These are phyloP conservation scores for Exocentrus adspersus DNA, from an alignment of 2,888 invertebrate genomes.

Conservation along the genomic window DNA sequence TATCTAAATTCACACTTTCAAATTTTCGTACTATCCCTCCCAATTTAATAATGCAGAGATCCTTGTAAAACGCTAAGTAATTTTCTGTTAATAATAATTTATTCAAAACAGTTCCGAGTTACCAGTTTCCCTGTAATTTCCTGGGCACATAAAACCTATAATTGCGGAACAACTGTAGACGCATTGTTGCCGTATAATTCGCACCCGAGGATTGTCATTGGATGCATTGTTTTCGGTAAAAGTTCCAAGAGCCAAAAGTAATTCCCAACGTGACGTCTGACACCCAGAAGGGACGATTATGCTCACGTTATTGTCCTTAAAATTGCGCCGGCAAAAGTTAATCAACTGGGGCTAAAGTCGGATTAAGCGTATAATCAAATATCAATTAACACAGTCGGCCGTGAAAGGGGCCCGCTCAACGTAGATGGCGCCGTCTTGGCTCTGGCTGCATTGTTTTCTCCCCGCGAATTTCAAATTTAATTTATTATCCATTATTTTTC, in stretches of 20 bases:
- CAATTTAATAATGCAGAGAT: conserved; percentile 1
- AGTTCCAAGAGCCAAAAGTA: conserved; percentile 4
- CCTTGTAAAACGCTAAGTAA: not conserved
- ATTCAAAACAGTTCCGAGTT: not conserved
- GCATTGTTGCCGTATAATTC: not conserved
- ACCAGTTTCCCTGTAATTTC: not conserved
- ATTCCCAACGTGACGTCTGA: conserved; percentile 32
- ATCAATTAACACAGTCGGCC: conserved; percentile 56
- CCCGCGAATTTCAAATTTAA: conserved; percentile 51
- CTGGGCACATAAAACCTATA: conserved; percentile 13
- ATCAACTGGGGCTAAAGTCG: conserved; percentile 59
- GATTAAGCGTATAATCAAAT: conserved; percentile 62
- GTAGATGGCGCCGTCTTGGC: conserved; percentile 33
- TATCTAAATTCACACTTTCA: no score
- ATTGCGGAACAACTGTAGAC: conserved; percentile 15
- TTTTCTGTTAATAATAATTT: conserved; percentile 24
- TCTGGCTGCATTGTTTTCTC: conserved; percentile 32
- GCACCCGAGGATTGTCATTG: not conserved
- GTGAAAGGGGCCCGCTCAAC: conserved; percentile 26
- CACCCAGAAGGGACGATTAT: conserved; percentile 45
- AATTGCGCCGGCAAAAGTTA: conserved; percentile 58
- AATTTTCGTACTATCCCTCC: not conserved
- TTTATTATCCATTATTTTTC: conserved; percentile 60
- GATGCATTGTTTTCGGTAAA: conserved; percentile 11
- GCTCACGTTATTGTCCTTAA: conserved; percentile 55